A percentile compares a stretch with the other conserved stretches of the same genome.
These are phyloP conservation scores for Nanorana parkeri DNA, from an alignment of 2,113 vertebrate genomes.

Conservation along the genomic window DNA sequence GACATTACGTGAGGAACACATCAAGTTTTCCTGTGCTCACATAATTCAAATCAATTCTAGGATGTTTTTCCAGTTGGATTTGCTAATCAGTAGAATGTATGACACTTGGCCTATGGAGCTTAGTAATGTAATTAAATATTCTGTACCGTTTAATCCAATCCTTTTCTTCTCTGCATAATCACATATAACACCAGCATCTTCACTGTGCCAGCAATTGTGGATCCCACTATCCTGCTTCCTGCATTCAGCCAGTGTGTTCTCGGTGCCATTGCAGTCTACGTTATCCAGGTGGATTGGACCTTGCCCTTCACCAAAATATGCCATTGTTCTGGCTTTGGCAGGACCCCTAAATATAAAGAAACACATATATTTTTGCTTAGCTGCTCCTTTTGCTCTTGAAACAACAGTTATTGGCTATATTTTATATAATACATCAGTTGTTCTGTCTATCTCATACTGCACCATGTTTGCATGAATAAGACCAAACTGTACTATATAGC, in stretches of 20 bases:
- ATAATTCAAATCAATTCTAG: no score
- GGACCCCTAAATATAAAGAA: slow-evolving; percentile 72
- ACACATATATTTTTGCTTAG: neutral
- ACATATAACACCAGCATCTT: slow-evolving; percentile 84
- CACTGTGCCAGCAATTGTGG: slow-evolving; percentile 78
- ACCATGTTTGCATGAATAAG: no score
- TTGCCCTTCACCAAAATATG: slow-evolving; percentile 81
- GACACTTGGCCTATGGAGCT: no score
- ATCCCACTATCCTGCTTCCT: slow-evolving; percentile 72
- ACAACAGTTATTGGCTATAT: no score
- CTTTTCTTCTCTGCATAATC: slow-evolving; percentile 72
- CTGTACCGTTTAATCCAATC: slow-evolving; percentile 65
- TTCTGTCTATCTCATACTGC: no score
- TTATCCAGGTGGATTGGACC: slow-evolving; percentile 83
- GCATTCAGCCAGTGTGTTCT: slow-evolving; percentile 77
- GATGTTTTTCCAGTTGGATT: no score
- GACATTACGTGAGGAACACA: no score
- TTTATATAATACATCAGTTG: no score
- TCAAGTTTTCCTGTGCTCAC: no score
- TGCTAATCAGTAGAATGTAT: no score
- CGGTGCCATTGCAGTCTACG: slow-evolving; percentile 84
- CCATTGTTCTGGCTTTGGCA: slow-evolving; percentile 77
- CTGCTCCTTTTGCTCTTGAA: no score
- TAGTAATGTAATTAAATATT: slow-evolving; percentile 34
- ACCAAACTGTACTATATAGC: no score